phyloP scores from a whole-genome alignment of 2,888 invertebrate genomes.

The Empis stercorea region DNA sequence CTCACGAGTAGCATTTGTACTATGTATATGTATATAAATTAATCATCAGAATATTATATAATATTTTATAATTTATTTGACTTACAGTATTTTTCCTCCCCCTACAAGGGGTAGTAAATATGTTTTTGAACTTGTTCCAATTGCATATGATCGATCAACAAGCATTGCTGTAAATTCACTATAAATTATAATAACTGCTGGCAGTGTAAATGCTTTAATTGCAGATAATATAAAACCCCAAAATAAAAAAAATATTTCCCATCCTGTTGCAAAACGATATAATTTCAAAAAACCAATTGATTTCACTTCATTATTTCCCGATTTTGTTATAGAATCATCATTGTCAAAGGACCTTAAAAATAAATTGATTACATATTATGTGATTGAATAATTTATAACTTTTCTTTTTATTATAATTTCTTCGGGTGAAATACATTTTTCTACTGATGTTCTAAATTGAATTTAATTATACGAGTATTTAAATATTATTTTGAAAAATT shows the following conservation, averaged over 20 bases:
- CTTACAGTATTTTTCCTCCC: slow-evolving; percentile 47
- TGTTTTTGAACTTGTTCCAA: slow-evolving; percentile 46
- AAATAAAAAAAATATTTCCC: slow-evolving; percentile 42
- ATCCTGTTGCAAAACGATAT: slow-evolving; percentile 45
- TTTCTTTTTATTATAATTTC: too few species aligned
- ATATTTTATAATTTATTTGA: slow-evolving; percentile 4
- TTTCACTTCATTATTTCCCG: neutral
- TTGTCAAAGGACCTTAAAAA: neutral
- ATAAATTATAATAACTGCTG: slow-evolving; percentile 55
- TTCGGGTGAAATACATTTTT: too few species aligned
- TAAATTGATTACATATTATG: too few species aligned
- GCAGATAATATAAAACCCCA: slow-evolving; percentile 46
- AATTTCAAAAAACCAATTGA: slow-evolving; percentile 25
- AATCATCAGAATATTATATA: neutral
- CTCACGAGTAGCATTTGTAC: slow-evolving; percentile 39
- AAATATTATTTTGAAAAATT: too few species aligned
- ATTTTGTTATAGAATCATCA: neutral
- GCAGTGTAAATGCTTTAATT: slow-evolving; percentile 50
- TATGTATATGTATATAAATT: slow-evolving; percentile 17
- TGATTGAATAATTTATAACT: too few species aligned
- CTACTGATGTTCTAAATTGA: too few species aligned
- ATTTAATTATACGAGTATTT: too few species aligned
- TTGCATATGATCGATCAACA: slow-evolving; percentile 48
- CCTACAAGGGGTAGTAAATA: slow-evolving; percentile 46
- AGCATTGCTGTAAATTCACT: slow-evolving; percentile 59